These are phyloP conservation scores for Pangasius macronema DNA, from an alignment of 2,797 vertebrate genomes.

Conservation along the genomic window DNA sequence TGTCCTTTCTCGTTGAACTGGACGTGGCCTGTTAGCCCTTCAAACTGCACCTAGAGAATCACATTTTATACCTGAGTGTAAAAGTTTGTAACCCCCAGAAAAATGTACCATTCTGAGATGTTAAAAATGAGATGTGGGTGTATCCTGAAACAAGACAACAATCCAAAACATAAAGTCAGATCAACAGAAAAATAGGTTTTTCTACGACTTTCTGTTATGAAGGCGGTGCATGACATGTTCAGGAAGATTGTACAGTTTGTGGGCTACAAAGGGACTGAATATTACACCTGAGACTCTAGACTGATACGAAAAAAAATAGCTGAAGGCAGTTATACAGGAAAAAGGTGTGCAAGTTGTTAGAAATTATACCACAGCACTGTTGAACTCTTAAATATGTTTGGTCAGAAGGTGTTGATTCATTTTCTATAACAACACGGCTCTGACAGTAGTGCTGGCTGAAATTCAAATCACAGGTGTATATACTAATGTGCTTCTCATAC, in stretches of 20 bases:
- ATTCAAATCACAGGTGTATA: neutral
- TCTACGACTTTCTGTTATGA: neutral
- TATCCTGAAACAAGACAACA: neutral
- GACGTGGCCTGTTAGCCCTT: slow-evolving; percentile 89
- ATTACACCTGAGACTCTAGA: neutral
- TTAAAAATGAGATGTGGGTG: neutral
- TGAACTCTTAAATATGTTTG: neutral
- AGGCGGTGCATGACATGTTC: neutral
- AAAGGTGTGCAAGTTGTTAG: neutral
- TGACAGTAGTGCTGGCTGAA: neutral
- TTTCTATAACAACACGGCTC: neutral
- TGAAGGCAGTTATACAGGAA: neutral
- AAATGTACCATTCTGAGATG: neutral
- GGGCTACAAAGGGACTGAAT: neutral
- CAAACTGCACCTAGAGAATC: slow-evolving; percentile 82
- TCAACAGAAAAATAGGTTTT: neutral
- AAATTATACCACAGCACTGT: neutral
- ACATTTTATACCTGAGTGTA: slow-evolving; percentile 2
- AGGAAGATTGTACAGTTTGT: neutral
- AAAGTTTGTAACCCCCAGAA: neutral
- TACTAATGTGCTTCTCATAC: neutral
- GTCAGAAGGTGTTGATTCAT: neutral
- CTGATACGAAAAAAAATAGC: neutral
- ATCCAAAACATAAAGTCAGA: neutral
- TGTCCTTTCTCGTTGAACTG: slow-evolving; percentile 94